Percentiles rank a stretch among this genome's conserved stretches.
Conservation (phyloP, 2,113 vertebrate species). For the Thalassoma bifasciatum region DNA sequence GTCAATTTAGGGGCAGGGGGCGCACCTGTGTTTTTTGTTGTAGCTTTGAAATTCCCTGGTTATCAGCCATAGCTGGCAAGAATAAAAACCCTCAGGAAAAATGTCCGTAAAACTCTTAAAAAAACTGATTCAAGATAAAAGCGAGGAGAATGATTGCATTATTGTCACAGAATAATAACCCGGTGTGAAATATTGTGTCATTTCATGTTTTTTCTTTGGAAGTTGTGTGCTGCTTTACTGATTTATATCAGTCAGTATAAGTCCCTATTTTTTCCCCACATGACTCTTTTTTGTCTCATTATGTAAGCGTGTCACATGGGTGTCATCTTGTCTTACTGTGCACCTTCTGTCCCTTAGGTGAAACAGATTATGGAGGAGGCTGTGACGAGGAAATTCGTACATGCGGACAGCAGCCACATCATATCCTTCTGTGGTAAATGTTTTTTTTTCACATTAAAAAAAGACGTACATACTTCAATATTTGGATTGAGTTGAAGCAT, state of each 20-base stretch:
- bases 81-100: no score
- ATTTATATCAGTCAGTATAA: neutral
- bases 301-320: constrained; percentile 24
- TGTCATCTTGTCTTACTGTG: constrained; percentile 10
- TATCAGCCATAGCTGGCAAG: no score
- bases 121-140: neutral
- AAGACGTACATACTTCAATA: neutral
- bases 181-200: neutral
- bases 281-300: constrained; percentile 16
- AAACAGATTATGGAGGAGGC: constrained; percentile 99
- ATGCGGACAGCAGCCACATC: constrained; percentile 97
- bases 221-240: neutral
- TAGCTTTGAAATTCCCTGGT: no score
- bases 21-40: no score
- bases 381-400: constrained; percentile 95
- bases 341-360: constrained; percentile 83
- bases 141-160: neutral
- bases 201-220: neutral
- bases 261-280: neutral
- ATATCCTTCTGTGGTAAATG: constrained; percentile 95
- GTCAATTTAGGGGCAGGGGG: no score
- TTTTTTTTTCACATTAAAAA: neutral
- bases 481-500: neutral
- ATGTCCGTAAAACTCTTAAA: no score
- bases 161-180: neutral